Evolutionary conservation across 2,888 invertebrate species (phyloP).

Genomic region (Biston betularia): DNA sequence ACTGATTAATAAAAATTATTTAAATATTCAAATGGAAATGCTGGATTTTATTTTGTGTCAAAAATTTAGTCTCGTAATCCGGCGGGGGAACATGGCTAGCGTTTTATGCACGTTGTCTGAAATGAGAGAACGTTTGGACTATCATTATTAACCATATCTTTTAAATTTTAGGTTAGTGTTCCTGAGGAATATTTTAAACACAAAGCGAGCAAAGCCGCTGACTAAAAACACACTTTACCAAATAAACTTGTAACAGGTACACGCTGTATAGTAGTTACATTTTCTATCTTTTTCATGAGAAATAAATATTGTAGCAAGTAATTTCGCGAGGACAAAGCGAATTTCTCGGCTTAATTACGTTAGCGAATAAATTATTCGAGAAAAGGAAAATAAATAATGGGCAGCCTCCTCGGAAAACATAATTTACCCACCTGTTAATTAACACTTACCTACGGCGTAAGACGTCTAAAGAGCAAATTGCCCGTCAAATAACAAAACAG

Average conservation of each 20-base stretch:
- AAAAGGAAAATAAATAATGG: conserved; percentile 43
- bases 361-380: conserved; percentile 44
- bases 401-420: conserved; percentile 38
- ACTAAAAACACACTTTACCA: too few species aligned
- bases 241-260: too few species aligned
- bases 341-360: conserved; percentile 41
- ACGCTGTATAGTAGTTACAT: not conserved
- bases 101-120: too few species aligned
- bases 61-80: too few species aligned
- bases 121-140: too few species aligned
- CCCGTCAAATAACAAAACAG: conserved; percentile 38
- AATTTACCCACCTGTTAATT: conserved; percentile 46
- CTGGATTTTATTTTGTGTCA: too few species aligned
- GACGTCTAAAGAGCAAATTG: conserved; percentile 40
- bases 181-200: too few species aligned
- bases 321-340: conserved; percentile 33
- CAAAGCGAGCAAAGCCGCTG: too few species aligned
- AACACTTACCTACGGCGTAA: conserved; percentile 40
- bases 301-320: conserved; percentile 25
- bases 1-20: conserved; percentile 21
- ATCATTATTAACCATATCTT: too few species aligned
- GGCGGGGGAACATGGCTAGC: too few species aligned
- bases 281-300: conserved; percentile 12
- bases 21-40: not conserved
- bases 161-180: too few species aligned